Percentiles rank a stretch among this genome's conserved stretches.
phyloP scores from a whole-genome alignment of 2,888 invertebrate genomes.

The Candidula unifasciata region DNA sequence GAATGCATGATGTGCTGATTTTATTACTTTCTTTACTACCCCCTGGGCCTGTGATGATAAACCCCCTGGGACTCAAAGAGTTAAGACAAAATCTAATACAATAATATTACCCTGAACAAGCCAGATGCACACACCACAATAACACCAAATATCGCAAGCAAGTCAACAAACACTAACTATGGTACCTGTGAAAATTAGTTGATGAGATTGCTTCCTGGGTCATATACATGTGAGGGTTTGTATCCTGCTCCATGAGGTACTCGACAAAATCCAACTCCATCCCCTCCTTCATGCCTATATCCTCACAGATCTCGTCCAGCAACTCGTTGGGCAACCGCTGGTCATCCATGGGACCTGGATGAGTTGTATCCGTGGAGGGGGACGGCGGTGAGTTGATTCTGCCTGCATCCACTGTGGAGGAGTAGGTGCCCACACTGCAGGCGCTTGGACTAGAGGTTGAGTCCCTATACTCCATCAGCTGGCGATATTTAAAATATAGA shows the following conservation, averaged over 20 bases:
- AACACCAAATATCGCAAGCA: not conserved
- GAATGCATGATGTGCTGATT: too few species aligned
- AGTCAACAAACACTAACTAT: not conserved
- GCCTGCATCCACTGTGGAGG: constrained; percentile 66
- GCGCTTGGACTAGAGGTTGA: constrained; percentile 63
- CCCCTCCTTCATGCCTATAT: constrained; percentile 77
- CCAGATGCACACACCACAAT: too few species aligned
- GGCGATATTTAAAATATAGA: constrained; percentile 45
- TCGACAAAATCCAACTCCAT: constrained; percentile 77
- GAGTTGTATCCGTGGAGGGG: constrained; percentile 65
- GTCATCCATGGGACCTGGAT: constrained; percentile 59
- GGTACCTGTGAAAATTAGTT: constrained; percentile 39
- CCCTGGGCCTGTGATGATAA: too few species aligned
- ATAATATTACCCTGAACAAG: too few species aligned
- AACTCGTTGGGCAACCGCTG: constrained; percentile 74
- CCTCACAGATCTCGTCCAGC: constrained; percentile 77
- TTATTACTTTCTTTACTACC: too few species aligned
- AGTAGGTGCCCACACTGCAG: constrained; percentile 59
- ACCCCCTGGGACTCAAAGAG: too few species aligned
- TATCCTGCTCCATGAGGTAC: constrained; percentile 72
- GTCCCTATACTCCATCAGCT: constrained; percentile 75
- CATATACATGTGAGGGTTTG: constrained; percentile 69
- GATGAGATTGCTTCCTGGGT: constrained; percentile 64
- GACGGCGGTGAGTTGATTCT: constrained; percentile 69
- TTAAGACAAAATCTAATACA: too few species aligned